Conservation (phyloP, 2,888 invertebrate species). For the Cataglyphis cursor region DNA sequence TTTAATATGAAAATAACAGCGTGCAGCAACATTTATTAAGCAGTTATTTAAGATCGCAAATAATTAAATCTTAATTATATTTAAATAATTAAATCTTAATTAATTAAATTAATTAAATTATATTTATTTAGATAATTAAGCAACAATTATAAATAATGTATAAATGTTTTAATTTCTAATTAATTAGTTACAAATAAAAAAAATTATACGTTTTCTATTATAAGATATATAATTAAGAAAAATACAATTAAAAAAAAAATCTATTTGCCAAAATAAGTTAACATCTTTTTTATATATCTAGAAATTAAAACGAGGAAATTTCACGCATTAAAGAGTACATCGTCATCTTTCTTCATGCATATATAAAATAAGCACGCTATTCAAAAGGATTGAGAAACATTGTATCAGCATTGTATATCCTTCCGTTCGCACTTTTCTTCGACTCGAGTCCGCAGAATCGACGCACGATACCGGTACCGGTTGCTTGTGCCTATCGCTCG, state of each 20-base stretch:
- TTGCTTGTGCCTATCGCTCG: conserved; percentile 40
- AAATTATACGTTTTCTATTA: neutral
- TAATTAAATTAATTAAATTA: no score
- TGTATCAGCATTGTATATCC: neutral
- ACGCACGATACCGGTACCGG: conserved; percentile 14
- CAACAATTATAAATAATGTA: no score
- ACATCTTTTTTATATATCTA: neutral
- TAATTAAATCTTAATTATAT: conserved; percentile 21
- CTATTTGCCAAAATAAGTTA: neutral
- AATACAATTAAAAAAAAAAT: neutral
- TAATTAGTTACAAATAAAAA: neutral
- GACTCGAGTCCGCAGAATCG: conserved; percentile 36
- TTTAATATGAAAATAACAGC: conserved; percentile 9
- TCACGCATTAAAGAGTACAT: neutral
- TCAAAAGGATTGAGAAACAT: conserved; percentile 20
- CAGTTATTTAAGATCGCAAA: conserved; percentile 12
- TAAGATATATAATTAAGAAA: conserved; percentile 3
- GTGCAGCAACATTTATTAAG: neutral
- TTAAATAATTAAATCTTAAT: conserved; percentile 32
- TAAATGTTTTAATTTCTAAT: neutral
- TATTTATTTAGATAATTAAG: no score
- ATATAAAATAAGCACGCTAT: neutral
- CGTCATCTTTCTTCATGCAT: neutral
- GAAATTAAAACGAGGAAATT: neutral
- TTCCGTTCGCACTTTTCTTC: conserved; percentile 24